Evolutionary conservation across 2,888 invertebrate species (phyloP), one percentile per base, ranked within the genome.

Genomic region (Volucella bombylans): DNA sequence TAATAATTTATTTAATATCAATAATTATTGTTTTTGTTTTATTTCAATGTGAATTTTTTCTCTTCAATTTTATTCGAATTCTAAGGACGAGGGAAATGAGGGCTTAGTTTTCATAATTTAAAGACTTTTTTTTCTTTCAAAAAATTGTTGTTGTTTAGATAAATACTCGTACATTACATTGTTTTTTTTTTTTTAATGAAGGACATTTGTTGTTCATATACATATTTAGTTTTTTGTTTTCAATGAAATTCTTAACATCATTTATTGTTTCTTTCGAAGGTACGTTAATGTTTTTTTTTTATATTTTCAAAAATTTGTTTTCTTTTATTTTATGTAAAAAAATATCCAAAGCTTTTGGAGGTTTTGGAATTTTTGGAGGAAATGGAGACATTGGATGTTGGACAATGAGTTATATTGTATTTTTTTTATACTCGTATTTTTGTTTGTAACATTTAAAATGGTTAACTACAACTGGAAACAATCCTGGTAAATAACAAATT

Each of bases 221-320:
- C 45, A 31, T 68, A 57, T 59, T 69, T 49, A 12, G 11, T 57
- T 62, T 65, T 68, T 77, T 50, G 45, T 50, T 81, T 62, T 73
- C 72, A 69, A 79, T 79, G 78, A 77, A 68, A 59, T 67, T 57
- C 57, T 80, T 74, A 67, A 65, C 79, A 80, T 74, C 65, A 67
- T 72, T 76, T 80, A 86, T 77, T 85, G 85, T 81, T 77, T 87
- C 80, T 77, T 38, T 74, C 78, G 78, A 85, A 85, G 85, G 85
- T 85, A 85, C 85, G 38, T 74, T 45, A 69, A 74, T 82, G 41
- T 45, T 12, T 72, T 82, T 72, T 82, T 49, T 65, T 54, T 68
- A 64, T 52, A 62, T 69, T 69, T 62, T 72, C 31, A 45, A 59
- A 71, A 67, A 71, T 69, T 38, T 38, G 10, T 57, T 23, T 43